Conservation (phyloP, 1,140 invertebrate species). For the Trypoxylus dichotomus region DNA sequence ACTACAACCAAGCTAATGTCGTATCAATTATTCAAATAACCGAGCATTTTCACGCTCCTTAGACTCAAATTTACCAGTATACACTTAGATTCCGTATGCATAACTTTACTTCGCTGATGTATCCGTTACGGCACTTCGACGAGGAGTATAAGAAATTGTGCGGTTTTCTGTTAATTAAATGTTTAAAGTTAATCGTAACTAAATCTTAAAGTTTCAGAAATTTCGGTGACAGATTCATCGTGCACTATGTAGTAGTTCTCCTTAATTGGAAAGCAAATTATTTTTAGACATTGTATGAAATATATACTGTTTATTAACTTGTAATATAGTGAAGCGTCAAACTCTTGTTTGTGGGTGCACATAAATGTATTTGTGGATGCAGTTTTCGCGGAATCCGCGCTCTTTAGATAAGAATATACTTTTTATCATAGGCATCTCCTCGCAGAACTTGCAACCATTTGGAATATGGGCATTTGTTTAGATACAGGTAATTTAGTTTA, state of each 20-base stretch:
- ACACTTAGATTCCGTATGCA: not conserved
- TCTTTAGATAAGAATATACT: not conserved
- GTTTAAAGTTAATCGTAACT: too few relatives aligned
- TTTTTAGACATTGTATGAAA: not conserved
- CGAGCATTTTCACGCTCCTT: constrained; percentile 7
- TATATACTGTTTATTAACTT: not conserved
- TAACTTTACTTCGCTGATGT: not conserved
- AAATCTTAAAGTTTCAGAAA: too few relatives aligned
- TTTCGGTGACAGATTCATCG: too few relatives aligned
- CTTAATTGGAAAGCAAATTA: too few relatives aligned
- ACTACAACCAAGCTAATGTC: constrained; percentile 13
- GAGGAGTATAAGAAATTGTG: not conserved
- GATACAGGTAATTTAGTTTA: constrained; percentile 8
- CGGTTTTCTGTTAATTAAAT: too few relatives aligned
- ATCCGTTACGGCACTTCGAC: not conserved
- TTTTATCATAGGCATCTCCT: not conserved
- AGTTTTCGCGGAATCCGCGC: constrained; percentile 2
- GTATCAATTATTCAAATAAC: constrained; percentile 23
- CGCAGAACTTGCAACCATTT: not conserved
- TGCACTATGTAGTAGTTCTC: too few relatives aligned
- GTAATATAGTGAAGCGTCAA: not conserved
- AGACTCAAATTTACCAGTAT: not conserved
- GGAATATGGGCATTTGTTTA: constrained; percentile 24
- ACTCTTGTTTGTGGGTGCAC: not conserved
- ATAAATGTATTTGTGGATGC: not conserved